Evolutionary conservation across 1,140 invertebrate species (phyloP).

Genomic region (Micrasema longulum): DNA sequence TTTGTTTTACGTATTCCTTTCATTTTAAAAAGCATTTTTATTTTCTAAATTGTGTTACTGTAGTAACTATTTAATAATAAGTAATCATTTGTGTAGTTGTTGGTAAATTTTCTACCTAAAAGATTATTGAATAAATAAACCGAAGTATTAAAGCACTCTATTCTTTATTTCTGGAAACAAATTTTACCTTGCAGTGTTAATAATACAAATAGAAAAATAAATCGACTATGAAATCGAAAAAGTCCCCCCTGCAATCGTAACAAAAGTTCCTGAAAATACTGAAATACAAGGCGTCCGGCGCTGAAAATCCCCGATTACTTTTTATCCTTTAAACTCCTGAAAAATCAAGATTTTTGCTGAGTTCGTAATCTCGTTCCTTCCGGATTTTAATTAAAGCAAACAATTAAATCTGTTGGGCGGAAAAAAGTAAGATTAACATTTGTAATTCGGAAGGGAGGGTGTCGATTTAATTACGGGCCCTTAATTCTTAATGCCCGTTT

Average conservation of each 20-base stretch:
- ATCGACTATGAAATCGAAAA: constrained; percentile 52
- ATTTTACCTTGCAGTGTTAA: too few relatives aligned
- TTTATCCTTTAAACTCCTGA: constrained; percentile 43
- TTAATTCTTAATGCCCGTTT: constrained; percentile 45
- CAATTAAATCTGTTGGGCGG: constrained; percentile 53
- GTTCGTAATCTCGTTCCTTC: constrained; percentile 23
- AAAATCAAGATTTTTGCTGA: constrained; percentile 31
- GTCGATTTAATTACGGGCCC: constrained; percentile 51
- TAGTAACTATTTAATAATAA: too few relatives aligned
- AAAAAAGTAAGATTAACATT: constrained; percentile 52
- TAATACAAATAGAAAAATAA: constrained; percentile 46
- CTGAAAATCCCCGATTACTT: constrained; percentile 37
- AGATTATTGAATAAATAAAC: too few relatives aligned
- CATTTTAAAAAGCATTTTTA: too few relatives aligned
- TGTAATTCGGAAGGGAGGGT: constrained; percentile 42
- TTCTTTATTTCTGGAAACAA: too few relatives aligned
- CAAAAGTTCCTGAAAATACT: constrained; percentile 41
- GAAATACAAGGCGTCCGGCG: constrained; percentile 34
- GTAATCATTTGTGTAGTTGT: too few relatives aligned
- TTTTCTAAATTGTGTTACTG: too few relatives aligned
- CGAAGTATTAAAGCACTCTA: too few relatives aligned
- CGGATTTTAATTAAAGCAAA: constrained; percentile 55
- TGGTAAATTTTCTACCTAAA: too few relatives aligned
- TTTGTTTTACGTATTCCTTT: too few relatives aligned
- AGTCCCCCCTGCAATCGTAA: constrained; percentile 46